A percentile compares a stretch with the other conserved stretches of the same genome.
phyloP scores from a whole-genome alignment of 2,888 invertebrate genomes.

The Scotopteryx bipunctaria region DNA sequence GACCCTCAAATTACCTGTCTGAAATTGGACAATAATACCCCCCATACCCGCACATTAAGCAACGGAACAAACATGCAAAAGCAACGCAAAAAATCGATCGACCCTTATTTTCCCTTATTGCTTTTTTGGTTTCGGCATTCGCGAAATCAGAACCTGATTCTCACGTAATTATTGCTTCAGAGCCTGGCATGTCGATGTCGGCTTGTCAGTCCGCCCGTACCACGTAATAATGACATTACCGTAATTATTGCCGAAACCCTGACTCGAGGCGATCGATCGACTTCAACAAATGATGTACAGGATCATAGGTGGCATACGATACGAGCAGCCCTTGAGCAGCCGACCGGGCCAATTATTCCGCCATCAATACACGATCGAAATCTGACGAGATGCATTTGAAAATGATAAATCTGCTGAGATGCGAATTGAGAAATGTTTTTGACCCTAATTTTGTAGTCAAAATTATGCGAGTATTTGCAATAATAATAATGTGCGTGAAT shows the following conservation, averaged over 20 bases:
- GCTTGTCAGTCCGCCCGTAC: constrained; percentile 29
- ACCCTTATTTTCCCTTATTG: constrained; percentile 28
- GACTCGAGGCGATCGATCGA: constrained; percentile 46
- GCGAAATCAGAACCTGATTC: constrained; percentile 39
- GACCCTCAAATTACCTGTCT: constrained; percentile 18
- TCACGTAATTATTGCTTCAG: constrained; percentile 36
- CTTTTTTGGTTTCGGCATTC: constrained; percentile 30
- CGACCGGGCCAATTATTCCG: constrained; percentile 58
- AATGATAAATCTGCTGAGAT: constrained; percentile 34
- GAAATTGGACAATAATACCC: constrained; percentile 28
- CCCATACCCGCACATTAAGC: constrained; percentile 22
- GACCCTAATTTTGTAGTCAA: constrained; percentile 21
- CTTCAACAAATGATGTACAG: constrained; percentile 55
- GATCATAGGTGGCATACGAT: constrained; percentile 58
- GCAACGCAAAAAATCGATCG: constrained; percentile 27
- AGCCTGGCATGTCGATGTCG: constrained; percentile 29
- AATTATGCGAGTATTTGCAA: constrained; percentile 18
- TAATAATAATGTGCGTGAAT: background rate
- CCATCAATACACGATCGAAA: constrained; percentile 62
- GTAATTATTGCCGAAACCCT: constrained; percentile 39
- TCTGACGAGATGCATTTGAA: constrained; percentile 25
- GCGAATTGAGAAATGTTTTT: constrained; percentile 30
- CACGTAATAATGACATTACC: constrained; percentile 40
- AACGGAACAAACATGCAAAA: constrained; percentile 31
- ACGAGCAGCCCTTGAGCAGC: constrained; percentile 41